Evolutionary conservation across 2,113 vertebrate genomes (phyloP).

Genomic region (Amia ocellicauda): DNA sequence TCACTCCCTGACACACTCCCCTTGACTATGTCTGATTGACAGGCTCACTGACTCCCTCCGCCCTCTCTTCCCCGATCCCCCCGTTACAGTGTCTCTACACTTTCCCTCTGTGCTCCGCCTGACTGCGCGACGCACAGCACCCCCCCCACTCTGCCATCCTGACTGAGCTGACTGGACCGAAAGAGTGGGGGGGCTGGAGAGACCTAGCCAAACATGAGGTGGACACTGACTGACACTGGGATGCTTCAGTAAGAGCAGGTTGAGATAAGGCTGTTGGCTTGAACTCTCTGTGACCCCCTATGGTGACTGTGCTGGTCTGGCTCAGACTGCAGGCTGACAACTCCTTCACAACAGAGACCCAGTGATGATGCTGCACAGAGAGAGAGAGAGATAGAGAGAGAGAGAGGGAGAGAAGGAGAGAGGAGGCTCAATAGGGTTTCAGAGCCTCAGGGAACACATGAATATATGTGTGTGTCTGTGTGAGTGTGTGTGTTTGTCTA

Average conservation of each 20-base stretch:
- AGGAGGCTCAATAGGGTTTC: too few species aligned
- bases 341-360: too few species aligned
- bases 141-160: conserved; percentile 8
- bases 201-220: conserved; percentile 54
- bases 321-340: too few species aligned
- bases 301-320: too few species aligned
- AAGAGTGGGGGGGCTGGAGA: conserved; percentile 12
- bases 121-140: neutral
- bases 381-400: conserved; percentile 17
- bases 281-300: too few species aligned
- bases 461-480: too few species aligned
- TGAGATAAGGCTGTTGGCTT: conserved; percentile 5
- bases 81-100: conserved; percentile 33
- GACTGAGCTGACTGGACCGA: conserved; percentile 1
- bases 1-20: conserved; percentile 41
- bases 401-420: conserved; percentile 4
- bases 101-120: conserved; percentile 34
- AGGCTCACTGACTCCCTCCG: conserved; percentile 29
- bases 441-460: too few species aligned
- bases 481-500: neutral
- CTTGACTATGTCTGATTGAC: conserved; percentile 40
- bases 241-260: conserved; percentile 48
- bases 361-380: conserved; percentile 1
- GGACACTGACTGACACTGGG: conserved; percentile 41
- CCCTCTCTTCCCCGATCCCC: conserved; percentile 24